These are phyloP conservation scores for Drosophila punjabiensis DNA, from an alignment of 1,140 invertebrate genomes.

Conservation along the genomic window DNA sequence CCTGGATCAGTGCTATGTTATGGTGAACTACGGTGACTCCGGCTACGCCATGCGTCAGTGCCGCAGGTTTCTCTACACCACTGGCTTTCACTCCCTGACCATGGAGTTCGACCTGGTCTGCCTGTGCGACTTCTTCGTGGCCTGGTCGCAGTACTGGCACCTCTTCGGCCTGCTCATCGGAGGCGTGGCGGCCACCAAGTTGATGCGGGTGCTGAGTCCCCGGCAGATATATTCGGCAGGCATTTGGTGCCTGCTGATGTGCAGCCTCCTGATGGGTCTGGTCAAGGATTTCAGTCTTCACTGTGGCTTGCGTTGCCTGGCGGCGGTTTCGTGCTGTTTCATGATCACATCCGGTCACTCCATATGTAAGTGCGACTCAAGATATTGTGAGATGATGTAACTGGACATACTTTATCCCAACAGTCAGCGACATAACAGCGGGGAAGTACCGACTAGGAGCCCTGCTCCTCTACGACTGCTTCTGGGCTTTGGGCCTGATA, in stretches of 20 bases:
- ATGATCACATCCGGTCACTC: conserved; percentile 80
- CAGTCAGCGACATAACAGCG: conserved; percentile 81
- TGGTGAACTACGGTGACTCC: conserved; percentile 53
- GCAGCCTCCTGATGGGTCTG: conserved; percentile 77
- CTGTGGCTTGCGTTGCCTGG: conserved; percentile 77
- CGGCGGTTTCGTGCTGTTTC: conserved; percentile 79
- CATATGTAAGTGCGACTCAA: conserved; percentile 70
- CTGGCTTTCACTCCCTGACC: conserved; percentile 73
- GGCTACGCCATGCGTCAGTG: conserved; percentile 66
- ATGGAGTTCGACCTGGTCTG: conserved; percentile 85
- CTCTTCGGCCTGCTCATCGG: conserved; percentile 85
- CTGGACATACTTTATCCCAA: neutral
- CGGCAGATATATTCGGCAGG: conserved; percentile 77
- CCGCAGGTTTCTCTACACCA: conserved; percentile 63
- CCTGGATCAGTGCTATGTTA: conserved; percentile 70
- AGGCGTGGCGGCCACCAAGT: conserved; percentile 80
- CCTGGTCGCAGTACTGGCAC: conserved; percentile 85
- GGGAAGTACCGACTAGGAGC: conserved; percentile 74
- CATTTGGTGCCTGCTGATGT: conserved; percentile 71
- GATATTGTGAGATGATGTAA: neutral
- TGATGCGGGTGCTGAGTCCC: conserved; percentile 83
- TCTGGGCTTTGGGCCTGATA: conserved; percentile 85
- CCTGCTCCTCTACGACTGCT: conserved; percentile 82
- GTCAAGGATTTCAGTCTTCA: conserved; percentile 82
- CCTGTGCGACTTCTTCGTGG: conserved; percentile 83